Evolutionary conservation across 1,140 invertebrate genomes (phyloP), one percentile per base, ranked within the genome.

Genomic region (Drosophila equinoxialis): DNA sequence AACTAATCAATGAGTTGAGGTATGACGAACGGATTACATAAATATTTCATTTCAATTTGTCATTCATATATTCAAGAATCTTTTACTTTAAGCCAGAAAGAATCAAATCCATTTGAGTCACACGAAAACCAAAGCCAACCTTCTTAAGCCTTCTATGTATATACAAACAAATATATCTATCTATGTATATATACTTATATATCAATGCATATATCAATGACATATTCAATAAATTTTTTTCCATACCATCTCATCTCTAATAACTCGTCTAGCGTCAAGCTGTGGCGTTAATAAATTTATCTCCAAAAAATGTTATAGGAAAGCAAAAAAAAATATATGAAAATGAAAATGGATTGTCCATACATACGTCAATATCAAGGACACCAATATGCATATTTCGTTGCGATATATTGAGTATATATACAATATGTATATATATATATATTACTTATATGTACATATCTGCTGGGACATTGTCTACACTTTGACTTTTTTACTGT

Each of bases 261-360:
- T 68, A 72, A 65, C 55, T 60, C 64, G 79, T 89, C 83, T 76
- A 73, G 74, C 79, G 76, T 71, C 75, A 87, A 71, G 67, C 83
- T 82, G 67, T 69, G 82, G 70, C 77, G 73, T 89, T 86, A 79
- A 86, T 89, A 86, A 86, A 86, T 83, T 83, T 71, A 63, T 20
- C 66, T 71, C 30, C 6, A 69, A 59, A 65, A 48, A 48, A 48
- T 20, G n/a, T 13, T 5, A 41, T 1, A 42, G 5, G 41, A 42
- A n/a, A 14, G 45, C 10, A 7, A 51, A 20, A 23, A 20, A 23
- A 20, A 3, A 51, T 11, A 11, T 11, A 51, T 51, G 45, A 17
- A 51, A 51, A 51, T 51, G 45, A 51, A 51, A 51, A 51, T 51
- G 45, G 45, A 59, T 62, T 74, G 45, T 55, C 30, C 17, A 62